phyloP scores from a whole-genome alignment of 2,113 vertebrate genomes.

The Danionella cerebrum region DNA sequence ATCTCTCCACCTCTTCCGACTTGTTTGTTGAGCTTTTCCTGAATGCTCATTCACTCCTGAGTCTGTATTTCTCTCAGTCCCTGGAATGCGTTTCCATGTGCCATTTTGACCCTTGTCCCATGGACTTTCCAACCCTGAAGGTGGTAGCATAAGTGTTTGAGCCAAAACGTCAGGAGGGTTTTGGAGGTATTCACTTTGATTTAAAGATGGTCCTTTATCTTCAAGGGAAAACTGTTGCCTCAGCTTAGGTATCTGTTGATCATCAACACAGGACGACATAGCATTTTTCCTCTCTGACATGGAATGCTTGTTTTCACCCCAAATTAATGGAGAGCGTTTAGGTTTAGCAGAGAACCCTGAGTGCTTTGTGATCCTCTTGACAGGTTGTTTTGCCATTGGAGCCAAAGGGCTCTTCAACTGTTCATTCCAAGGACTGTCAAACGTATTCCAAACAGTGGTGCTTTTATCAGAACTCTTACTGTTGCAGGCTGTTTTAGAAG shows the following conservation, averaged over 20 bases:
- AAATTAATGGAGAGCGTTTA: background rate
- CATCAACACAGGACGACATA: constrained; percentile 26
- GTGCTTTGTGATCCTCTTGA: background rate
- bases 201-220: background rate
- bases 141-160: background rate
- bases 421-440: background rate
- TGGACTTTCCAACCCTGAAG: background rate
- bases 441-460: background rate
- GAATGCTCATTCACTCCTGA: background rate
- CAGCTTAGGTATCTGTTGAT: background rate
- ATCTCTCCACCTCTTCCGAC: constrained; percentile 32
- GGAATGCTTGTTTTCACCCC: background rate
- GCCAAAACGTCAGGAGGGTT: background rate
- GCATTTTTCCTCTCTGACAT: constrained; percentile 26
- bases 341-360: background rate
- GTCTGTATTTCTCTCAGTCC: background rate
- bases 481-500: background rate
- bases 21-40: constrained; percentile 33
- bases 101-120: background rate
- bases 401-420: background rate
- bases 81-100: background rate
- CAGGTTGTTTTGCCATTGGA: background rate
- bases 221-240: background rate
- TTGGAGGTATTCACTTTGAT: background rate
- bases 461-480: background rate